A percentile compares a stretch with the other conserved stretches of the same genome.
Conservation (phyloP, 92 coral and sea anemone genomes). For the Epizoanthus ramosus region DNA sequence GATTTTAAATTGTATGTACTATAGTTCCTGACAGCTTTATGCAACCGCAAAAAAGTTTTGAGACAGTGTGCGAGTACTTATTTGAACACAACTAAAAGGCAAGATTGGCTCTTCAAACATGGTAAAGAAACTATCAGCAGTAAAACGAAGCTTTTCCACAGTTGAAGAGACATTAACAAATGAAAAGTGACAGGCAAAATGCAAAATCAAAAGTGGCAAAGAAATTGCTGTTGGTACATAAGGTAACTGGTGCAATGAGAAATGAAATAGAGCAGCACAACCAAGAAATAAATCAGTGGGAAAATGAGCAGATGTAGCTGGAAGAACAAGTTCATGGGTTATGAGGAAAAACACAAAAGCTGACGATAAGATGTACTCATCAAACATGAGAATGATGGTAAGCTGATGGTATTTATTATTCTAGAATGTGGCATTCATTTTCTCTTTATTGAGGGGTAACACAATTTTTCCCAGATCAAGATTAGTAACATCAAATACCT, state of each 20-base stretch:
- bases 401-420: not conserved
- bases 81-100: no score
- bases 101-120: no score
- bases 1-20: no score
- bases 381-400: constrained; percentile 1
- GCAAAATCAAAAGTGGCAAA: not conserved
- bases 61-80: no score
- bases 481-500: not conserved
- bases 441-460: not conserved
- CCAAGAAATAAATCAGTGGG: not conserved
- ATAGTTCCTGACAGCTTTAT: no score
- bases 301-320: not conserved
- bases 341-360: not conserved
- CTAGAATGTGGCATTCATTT: not conserved
- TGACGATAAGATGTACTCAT: not conserved
- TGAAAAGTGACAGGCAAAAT: not conserved
- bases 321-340: not conserved
- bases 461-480: not conserved
- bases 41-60: no score
- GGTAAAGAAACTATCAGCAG: not conserved
- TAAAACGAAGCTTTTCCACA: not conserved
- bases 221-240: not conserved
- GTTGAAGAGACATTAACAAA: not conserved
- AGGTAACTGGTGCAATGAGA: not conserved
- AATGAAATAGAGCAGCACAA: not conserved